Percentiles rank a stretch among this genome's conserved stretches.
These are phyloP conservation scores for Alfaro cultratus DNA, from an alignment of 2,797 vertebrate genomes.

Conservation along the genomic window DNA sequence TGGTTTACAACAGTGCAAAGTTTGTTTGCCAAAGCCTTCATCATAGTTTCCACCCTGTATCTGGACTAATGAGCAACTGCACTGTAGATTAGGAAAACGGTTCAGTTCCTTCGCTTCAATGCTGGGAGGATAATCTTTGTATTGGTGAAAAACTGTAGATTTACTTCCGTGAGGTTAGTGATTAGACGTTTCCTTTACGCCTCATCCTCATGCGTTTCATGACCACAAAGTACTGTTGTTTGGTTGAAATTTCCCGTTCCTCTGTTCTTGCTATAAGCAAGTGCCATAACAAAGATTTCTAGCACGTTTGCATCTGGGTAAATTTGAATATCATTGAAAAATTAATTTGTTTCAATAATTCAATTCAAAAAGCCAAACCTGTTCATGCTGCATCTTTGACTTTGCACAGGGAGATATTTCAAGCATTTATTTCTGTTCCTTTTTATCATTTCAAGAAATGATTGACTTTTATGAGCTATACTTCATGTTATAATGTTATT, in stretches of 20 bases:
- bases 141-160: neutral
- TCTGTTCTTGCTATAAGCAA: conserved; percentile 3
- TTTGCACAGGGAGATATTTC: neutral
- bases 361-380: neutral
- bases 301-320: neutral
- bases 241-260: conserved; percentile 4
- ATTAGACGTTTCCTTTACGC: neutral
- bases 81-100: neutral
- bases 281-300: neutral
- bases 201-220: neutral
- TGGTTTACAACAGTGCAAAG: conserved; percentile 65
- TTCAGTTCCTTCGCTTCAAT: neutral
- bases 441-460: no score
- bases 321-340: neutral
- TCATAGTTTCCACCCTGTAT: neutral
- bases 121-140: neutral
- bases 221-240: neutral
- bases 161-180: neutral
- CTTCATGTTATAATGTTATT: no score
- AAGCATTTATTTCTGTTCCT: neutral
- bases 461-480: no score
- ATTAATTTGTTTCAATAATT: neutral
- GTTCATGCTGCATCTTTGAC: neutral
- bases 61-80: neutral
- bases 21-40: conserved; percentile 43